Conservation (phyloP, 2,113 vertebrate genomes). For the Myrmecophaga tridactyla region DNA sequence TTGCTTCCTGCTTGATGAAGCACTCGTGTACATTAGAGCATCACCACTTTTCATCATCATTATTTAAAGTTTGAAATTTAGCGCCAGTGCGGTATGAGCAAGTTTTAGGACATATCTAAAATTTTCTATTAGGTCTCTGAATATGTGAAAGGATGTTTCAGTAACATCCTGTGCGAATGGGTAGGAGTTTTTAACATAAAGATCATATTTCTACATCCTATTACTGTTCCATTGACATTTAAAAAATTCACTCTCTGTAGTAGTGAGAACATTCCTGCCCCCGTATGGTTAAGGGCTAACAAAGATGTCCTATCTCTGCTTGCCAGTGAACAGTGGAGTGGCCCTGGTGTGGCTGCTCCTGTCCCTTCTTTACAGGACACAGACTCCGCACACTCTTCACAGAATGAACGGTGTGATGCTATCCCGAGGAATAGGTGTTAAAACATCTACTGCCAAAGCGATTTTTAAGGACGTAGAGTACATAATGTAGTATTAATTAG, state of each 20-base stretch:
- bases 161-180: background rate
- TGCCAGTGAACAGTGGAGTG: background rate
- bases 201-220: background rate
- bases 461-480: background rate
- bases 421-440: background rate
- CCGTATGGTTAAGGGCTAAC: background rate
- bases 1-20: background rate
- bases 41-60: background rate
- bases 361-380: background rate
- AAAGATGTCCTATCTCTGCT: background rate
- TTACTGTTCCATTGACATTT: background rate
- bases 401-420: background rate
- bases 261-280: background rate
- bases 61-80: slow-evolving; percentile 1
- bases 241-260: slow-evolving; percentile 16
- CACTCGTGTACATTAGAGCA: background rate
- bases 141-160: slow-evolving; percentile 7
- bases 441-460: slow-evolving; percentile 19
- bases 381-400: background rate
- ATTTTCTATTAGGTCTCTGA: background rate
- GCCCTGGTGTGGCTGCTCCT: background rate
- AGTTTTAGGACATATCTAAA: background rate
- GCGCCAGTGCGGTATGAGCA: background rate
- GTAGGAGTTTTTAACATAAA: background rate
- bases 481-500: slow-evolving; percentile 53